Conservation (phyloP, 2,888 invertebrate genomes). For the Incurvaria masculella region DNA sequence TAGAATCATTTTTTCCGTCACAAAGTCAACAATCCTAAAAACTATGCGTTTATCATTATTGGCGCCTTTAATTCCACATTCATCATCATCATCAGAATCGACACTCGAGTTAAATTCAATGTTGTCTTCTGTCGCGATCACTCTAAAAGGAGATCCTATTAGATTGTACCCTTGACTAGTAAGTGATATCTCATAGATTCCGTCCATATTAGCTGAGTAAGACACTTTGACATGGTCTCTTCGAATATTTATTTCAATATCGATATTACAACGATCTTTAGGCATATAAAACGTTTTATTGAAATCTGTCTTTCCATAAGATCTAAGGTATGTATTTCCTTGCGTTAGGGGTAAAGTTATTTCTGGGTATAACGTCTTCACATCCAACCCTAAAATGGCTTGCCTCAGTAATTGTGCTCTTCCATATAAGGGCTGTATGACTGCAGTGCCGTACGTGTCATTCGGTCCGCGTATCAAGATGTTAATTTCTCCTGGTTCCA, state of each 20-base stretch:
- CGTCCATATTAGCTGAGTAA: constrained; percentile 48
- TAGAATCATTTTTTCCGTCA: constrained; percentile 54
- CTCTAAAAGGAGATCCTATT: constrained; percentile 57
- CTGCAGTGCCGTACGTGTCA: constrained; percentile 42
- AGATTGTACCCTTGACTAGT: constrained; percentile 54
- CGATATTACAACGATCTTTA: constrained; percentile 49
- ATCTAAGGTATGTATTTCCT: constrained; percentile 41
- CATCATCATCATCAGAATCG: constrained; percentile 45
- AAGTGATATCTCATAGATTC: constrained; percentile 56
- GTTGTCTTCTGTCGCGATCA: constrained; percentile 45
- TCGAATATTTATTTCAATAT: constrained; percentile 43
- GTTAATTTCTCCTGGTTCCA: constrained; percentile 47
- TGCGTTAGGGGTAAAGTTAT: constrained; percentile 42
- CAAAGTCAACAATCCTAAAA: constrained; percentile 51
- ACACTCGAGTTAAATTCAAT: constrained; percentile 34
- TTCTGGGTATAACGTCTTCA: constrained; percentile 35
- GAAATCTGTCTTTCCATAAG: constrained; percentile 45
- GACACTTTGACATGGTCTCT: constrained; percentile 49
- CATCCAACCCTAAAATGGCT: constrained; percentile 38
- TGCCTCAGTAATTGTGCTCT: constrained; percentile 47
- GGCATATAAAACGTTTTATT: constrained; percentile 47
- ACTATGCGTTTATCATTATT: constrained; percentile 48
- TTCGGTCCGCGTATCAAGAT: constrained; percentile 47
- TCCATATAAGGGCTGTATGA: constrained; percentile 43
- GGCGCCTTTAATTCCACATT: constrained; percentile 44